phyloP scores from a whole-genome alignment of 2,888 invertebrate genomes.

The Agrochola lychnidis region DNA sequence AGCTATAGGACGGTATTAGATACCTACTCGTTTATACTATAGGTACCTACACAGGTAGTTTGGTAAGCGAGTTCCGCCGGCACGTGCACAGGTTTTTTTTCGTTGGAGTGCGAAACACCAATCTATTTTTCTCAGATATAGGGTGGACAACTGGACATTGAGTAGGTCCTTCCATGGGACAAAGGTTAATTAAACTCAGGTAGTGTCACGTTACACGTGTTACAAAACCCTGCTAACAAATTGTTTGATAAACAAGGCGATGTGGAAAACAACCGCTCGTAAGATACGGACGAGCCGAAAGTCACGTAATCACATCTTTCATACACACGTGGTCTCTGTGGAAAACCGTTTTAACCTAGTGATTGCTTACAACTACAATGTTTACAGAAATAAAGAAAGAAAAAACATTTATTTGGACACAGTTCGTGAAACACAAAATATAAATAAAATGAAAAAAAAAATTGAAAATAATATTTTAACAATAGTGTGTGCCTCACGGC shows the following conservation, averaged over 20 bases:
- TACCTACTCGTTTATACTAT: neutral
- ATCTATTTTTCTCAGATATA: neutral
- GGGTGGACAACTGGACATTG: too few species aligned
- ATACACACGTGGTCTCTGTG: constrained; percentile 5
- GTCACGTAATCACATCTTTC: constrained; percentile 33
- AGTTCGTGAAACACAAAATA: too few species aligned
- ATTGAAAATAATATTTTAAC: too few species aligned
- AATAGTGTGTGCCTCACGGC: too few species aligned
- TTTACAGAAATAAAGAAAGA: too few species aligned
- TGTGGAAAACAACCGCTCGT: constrained; percentile 6
- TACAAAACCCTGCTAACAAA: constrained; percentile 14
- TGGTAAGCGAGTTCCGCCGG: neutral
- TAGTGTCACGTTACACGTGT: neutral
- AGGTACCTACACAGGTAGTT: neutral
- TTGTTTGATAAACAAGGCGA: constrained; percentile 25
- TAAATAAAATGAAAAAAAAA: too few species aligned
- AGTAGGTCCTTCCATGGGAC: neutral
- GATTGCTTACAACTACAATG: neutral
- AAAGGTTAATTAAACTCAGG: neutral
- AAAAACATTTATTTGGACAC: too few species aligned
- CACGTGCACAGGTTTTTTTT: constrained; percentile 8
- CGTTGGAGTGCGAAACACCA: neutral
- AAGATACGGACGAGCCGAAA: constrained; percentile 24
- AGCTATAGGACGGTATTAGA: too few species aligned
- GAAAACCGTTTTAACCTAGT: constrained; percentile 1